Conservation (phyloP, 1,140 invertebrate genomes). For the Aplysia californica region DNA sequence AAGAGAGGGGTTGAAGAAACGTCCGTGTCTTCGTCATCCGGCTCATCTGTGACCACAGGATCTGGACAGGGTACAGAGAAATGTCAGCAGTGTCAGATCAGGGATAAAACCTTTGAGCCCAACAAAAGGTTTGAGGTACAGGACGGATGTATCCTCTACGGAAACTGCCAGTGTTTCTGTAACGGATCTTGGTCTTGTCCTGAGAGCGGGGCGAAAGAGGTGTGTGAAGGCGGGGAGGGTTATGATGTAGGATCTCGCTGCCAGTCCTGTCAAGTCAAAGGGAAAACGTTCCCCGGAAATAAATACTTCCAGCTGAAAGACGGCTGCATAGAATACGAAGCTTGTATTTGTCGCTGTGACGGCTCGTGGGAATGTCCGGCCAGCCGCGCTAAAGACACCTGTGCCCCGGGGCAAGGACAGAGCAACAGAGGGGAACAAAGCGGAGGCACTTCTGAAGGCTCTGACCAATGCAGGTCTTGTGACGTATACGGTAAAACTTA, state of each 20-base stretch:
- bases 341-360: slow-evolving; percentile 49
- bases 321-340: slow-evolving; percentile 31
- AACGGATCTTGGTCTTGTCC: slow-evolving; percentile 43
- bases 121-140: no score
- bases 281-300: slow-evolving; percentile 39
- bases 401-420: slow-evolving; percentile 18
- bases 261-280: slow-evolving; percentile 38
- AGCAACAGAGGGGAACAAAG: not conserved
- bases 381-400: slow-evolving; percentile 36
- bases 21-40: no score
- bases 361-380: slow-evolving; percentile 45
- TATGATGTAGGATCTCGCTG: slow-evolving; percentile 22
- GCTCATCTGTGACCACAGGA: no score
- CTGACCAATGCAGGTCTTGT: not conserved
- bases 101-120: no score
- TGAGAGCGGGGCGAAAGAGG: slow-evolving; percentile 20
- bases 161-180: slow-evolving; percentile 39
- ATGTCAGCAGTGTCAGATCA: no score
- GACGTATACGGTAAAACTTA: not conserved
- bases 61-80: no score
- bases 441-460: not conserved
- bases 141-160: slow-evolving; percentile 37
- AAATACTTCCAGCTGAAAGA: slow-evolving; percentile 40
- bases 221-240: slow-evolving; percentile 26
- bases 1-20: no score